Evolutionary conservation across 1,140 invertebrate species (phyloP).

Genomic region (Sipha flava): DNA sequence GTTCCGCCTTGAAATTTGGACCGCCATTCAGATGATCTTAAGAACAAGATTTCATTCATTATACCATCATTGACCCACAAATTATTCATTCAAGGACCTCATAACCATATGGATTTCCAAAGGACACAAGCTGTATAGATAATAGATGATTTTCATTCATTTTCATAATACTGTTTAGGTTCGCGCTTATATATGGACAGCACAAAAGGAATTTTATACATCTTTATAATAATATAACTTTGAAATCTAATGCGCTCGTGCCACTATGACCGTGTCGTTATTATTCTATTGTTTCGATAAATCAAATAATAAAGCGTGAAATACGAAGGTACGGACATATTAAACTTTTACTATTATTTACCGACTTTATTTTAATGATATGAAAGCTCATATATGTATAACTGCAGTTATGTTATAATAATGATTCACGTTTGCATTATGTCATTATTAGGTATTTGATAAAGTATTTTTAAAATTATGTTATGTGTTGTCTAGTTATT

Average conservation of each 20-base stretch:
- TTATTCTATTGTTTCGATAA: no score
- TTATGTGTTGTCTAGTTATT: no score
- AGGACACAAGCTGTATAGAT: background rate
- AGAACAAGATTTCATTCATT: constrained; percentile 18
- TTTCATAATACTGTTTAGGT: background rate
- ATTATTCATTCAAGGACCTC: constrained; percentile 13
- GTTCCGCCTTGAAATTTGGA: background rate
- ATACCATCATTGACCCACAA: constrained; percentile 19
- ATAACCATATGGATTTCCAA: background rate
- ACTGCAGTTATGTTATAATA: no score
- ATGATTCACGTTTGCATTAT: no score
- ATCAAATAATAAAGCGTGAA: background rate
- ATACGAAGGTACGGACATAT: no score
- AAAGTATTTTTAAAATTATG: no score
- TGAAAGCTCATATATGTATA: no score
- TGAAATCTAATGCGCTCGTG: background rate
- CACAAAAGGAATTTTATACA: background rate
- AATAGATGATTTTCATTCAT: background rate
- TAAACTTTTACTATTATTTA: no score
- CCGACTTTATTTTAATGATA: no score
- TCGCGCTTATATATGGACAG: background rate
- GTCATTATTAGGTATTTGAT: no score
- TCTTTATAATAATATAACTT: background rate
- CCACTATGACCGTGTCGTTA: no score
- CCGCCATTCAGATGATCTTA: background rate